Conservation (phyloP, 2,113 vertebrate species). For the Oryzias celebensis region DNA sequence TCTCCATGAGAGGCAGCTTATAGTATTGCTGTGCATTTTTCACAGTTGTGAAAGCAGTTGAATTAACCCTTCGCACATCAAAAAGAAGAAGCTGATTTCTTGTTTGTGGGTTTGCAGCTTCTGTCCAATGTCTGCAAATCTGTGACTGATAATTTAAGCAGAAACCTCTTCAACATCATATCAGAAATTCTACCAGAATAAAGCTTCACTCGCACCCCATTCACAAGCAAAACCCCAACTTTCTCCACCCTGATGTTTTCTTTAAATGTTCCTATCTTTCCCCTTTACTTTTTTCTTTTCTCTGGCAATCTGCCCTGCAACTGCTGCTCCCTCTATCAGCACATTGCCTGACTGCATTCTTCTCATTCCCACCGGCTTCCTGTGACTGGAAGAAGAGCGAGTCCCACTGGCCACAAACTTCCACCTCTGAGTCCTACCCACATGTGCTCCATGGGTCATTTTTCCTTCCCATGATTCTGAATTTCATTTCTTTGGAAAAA, state of each 20-base stretch:
- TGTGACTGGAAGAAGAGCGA: conserved; percentile 64
- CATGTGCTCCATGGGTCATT: conserved; percentile 35
- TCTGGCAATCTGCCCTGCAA: conserved; percentile 63
- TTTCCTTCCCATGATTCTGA: conserved; percentile 10
- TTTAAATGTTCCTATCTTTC: conserved; percentile 4
- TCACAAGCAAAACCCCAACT: not conserved
- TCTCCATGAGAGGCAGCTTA: too few relatives aligned
- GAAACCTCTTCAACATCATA: too few relatives aligned
- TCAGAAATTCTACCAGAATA: too few relatives aligned
- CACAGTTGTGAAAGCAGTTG: conserved; percentile 8
- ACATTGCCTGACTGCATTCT: conserved; percentile 72
- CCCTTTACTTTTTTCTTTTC: conserved; percentile 33
- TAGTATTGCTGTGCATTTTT: not conserved
- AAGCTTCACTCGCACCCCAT: not conserved
- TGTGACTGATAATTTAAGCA: conserved; percentile 30
- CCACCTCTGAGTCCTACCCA: conserved; percentile 52
- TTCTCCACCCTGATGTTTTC: conserved; percentile 27
- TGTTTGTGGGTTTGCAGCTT: conserved; percentile 29
- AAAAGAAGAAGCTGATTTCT: conserved; percentile 20
- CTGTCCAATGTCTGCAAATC: conserved; percentile 35
- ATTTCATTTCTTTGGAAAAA: not conserved
- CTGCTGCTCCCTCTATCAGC: conserved; percentile 70
- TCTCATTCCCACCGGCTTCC: conserved; percentile 74
- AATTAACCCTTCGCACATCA: conserved; percentile 20
- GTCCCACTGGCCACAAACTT: conserved; percentile 58